Evolutionary conservation across 2,797 vertebrate species (phyloP), one percentile per base, ranked within the genome.

Genomic region (Anabas testudineus): DNA sequence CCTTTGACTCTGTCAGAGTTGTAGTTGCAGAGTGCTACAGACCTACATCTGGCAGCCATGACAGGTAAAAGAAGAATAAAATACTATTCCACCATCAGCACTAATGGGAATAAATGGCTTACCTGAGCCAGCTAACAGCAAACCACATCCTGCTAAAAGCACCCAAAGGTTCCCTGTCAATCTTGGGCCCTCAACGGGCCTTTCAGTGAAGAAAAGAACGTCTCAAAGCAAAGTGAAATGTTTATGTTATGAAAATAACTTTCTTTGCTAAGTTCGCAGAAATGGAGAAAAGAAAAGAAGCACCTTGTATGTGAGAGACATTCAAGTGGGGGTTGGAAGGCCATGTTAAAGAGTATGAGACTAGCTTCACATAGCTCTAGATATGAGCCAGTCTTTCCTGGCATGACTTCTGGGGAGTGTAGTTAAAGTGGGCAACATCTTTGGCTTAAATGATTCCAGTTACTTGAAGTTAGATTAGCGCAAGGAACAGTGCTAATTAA

Each of bases 91-190:
- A 85, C 64, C 63, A 80, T 90, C 87, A 85, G 84, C 77, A 69
- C 80, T 90, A 90, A 92, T 91, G 73, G 81, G 86, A 90, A 92
- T 91, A 90, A 90, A 92, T 87, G 79, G 68, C 65, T 87, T 80
- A 93, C 85, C 90, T 90, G 87, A 88, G 79, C 81, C 79, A 81
- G 78, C 68, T 71, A 81, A 87, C 77, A 84, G 72, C 83, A 81
- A 80, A 91, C 87, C 85, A 83, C 89, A 90, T 90, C 86, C 84
- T 83, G 80, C 54, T 75, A 68, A 81, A 67, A 71, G 56, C 64
- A 75, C 69, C 78, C 28, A 82, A 87, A 87, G 75, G 75, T 66
- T 78, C 59, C 66, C 68, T 5, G 71, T 89, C 81, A 88, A 54
- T 86, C 81, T 57, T 0, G 3, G 30, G 43, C 15, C 59, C 59